Percentiles rank a stretch among this genome's conserved stretches.
Conservation (phyloP, 2,888 invertebrate species). For the Drepanosiphum platanoidis region DNA sequence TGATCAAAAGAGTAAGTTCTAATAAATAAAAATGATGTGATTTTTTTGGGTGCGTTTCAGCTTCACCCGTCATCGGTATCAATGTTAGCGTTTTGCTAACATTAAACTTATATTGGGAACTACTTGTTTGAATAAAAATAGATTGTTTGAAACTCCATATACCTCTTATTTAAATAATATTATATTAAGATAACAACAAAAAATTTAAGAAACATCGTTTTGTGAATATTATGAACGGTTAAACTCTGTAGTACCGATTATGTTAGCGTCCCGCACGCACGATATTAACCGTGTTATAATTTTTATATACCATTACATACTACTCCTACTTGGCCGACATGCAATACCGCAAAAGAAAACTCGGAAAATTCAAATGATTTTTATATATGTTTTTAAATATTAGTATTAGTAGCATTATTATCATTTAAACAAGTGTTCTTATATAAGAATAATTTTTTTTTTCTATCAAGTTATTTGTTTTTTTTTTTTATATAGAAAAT, state of each 20-base stretch:
- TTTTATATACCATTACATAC: too few relatives aligned
- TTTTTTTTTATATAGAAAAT: slow-evolving; percentile 6
- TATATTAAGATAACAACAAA: slow-evolving; percentile 7
- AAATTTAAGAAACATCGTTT: background rate
- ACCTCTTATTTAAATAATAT: slow-evolving; percentile 24
- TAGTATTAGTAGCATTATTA: too few relatives aligned
- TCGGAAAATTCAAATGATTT: slow-evolving; percentile 1
- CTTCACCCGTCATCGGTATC: too few relatives aligned
- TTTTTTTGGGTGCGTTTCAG: too few relatives aligned
- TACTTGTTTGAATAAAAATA: slow-evolving; percentile 17
- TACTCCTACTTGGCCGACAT: background rate
- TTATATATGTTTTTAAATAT: too few relatives aligned
- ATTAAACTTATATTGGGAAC: slow-evolving; percentile 19
- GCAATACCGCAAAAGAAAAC: background rate
- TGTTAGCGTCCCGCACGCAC: slow-evolving; percentile 22
- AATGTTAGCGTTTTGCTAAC: too few relatives aligned
- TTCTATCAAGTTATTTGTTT: background rate
- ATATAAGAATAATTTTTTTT: background rate
- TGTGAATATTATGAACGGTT: background rate
- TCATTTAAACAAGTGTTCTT: too few relatives aligned
- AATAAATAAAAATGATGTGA: too few relatives aligned
- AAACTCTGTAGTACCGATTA: slow-evolving; percentile 15
- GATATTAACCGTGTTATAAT: slow-evolving; percentile 12
- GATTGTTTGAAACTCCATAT: slow-evolving; percentile 20
- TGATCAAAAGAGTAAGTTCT: too few relatives aligned